Evolutionary conservation across 2,113 vertebrate genomes (phyloP).

Genomic region (Manacus vitellinus): DNA sequence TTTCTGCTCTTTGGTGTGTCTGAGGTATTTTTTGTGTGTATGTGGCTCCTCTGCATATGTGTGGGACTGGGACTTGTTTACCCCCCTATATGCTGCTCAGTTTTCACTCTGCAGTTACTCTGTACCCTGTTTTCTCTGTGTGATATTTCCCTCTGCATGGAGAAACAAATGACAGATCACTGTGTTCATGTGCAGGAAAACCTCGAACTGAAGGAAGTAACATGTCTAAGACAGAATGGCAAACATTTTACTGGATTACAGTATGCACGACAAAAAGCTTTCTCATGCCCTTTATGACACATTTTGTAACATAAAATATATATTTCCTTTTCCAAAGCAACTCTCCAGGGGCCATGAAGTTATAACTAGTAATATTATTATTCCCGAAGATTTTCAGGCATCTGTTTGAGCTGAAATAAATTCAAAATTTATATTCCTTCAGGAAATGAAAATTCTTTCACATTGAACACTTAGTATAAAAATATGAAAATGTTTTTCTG

Average conservation of each 20-base stretch:
- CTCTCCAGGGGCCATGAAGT: fast-evolving
- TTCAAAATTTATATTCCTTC: neutral
- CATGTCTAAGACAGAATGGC: neutral
- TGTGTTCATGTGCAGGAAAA: neutral
- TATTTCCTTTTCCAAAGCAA: neutral
- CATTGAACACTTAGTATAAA: neutral
- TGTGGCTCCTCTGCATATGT: neutral
- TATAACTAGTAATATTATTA: neutral
- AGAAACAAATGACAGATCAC: neutral
- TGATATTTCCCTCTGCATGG: neutral
- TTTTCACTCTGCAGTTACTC: neutral
- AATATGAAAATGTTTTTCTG: neutral
- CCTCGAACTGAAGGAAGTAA: neutral
- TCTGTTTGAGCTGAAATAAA: neutral
- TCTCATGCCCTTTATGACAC: neutral
- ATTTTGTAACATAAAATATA: neutral
- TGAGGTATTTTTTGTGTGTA: neutral
- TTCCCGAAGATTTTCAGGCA: neutral
- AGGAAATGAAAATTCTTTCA: neutral
- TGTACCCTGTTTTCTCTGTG: neutral
- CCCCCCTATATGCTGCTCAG: neutral
- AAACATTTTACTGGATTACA: neutral
- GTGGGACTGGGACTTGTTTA: neutral
- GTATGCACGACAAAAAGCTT: neutral
- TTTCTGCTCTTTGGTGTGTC: neutral